Base-by-base conservation (phyloP, 2,888 invertebrate species). In the Lithophane ornitopus region DNA sequence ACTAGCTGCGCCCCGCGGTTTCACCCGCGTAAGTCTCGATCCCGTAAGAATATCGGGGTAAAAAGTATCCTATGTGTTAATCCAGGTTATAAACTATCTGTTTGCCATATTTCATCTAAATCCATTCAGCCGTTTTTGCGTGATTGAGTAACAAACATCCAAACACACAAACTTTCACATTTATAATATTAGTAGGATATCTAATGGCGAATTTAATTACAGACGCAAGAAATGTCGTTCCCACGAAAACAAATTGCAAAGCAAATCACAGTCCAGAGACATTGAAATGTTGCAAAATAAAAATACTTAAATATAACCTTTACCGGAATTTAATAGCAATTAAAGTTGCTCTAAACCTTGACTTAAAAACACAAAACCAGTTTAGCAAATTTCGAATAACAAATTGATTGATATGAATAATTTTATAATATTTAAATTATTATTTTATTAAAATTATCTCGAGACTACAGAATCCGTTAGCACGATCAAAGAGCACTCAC, bases 271-370 rank as follows among this genome's bases (percentile, higher is more conserved):
- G 26, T 75, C 74, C 28, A 22, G 34, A 26, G 66, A 62, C 46
- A 73, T 69, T 78, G 16, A 76, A 76, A 75, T 71, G 41, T 79
- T 78, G 71, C 72, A 46, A 75, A 76, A 76, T 71, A 22, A 70
- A 65, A 22, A 26, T 44, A 39, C 39, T 69, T 26, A 58, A 78
- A 46, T 49, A 69, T 63, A 71, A 71, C 63, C 75, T 80, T 78
- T 74, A 70, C 39, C 44, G 22, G 54, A 62, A 66, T 73, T 74
- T 56, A 58, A 62, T 41, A 61, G 39, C 68, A 82, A 78, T 71
- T 67, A 61, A 71, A 61, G 56, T 72, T 67, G 66, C 34, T 78
- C 22, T 46, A 70, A 72, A 46, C 86, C 87, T 86, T 86, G 86
- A 86, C 74, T 78, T 75, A 54, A 68, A 61, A 70, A 62, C 58